phyloP scores from a whole-genome alignment of 2,888 invertebrate species.

The Cheiracanthium punctorium region DNA sequence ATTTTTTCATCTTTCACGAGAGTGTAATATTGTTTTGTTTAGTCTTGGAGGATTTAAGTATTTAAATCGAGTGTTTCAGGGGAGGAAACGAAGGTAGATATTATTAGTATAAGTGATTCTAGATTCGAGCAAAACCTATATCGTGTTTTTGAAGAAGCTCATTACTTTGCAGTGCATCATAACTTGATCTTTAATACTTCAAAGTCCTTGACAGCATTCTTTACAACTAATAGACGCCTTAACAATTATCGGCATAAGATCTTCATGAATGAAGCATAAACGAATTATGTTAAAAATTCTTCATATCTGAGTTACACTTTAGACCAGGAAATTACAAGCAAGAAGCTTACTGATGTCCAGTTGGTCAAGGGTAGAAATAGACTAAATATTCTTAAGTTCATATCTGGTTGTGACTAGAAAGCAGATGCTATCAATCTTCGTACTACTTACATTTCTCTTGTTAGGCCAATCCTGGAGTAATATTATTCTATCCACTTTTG shows the following conservation, averaged over 20 bases:
- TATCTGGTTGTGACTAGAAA: background rate
- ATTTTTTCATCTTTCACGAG: no score
- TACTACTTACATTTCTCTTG: background rate
- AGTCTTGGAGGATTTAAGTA: no score
- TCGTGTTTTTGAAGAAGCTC: background rate
- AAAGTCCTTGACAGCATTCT: background rate
- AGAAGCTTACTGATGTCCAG: background rate
- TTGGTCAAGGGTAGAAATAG: background rate
- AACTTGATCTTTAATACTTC: background rate
- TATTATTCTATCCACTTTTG: background rate
- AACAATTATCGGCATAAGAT: background rate
- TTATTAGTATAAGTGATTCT: no score
- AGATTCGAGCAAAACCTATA: background rate
- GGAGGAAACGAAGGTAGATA: no score
- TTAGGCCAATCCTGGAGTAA: background rate
- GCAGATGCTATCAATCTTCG: background rate
- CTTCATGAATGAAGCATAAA: background rate
- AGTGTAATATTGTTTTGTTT: no score
- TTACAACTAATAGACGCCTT: background rate
- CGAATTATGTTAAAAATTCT: background rate
- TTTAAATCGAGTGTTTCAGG: no score
- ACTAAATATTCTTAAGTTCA: slow-evolving; percentile 9
- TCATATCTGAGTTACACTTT: background rate
- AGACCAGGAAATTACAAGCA: background rate
- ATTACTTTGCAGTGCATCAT: background rate